Evolutionary conservation across 2,113 vertebrate genomes (phyloP), one percentile per base, ranked within the genome.

Genomic region (Mungos mungo): DNA sequence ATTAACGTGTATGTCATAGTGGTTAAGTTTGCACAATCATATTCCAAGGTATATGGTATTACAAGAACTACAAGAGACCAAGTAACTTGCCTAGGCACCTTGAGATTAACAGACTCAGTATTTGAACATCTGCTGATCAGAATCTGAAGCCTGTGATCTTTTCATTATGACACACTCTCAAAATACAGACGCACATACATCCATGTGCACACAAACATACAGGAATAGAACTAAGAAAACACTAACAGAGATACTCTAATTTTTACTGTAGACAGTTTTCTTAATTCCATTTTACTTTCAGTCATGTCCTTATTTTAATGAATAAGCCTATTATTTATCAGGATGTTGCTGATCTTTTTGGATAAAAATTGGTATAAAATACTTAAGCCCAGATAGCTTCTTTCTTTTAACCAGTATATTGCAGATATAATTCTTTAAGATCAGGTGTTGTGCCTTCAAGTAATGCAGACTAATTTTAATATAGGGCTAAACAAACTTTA

Each of bases 391-490:
- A 90, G 93, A 95, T 14, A 97, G n/a, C 12, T 96, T 96, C 13
- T 87, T 92, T 88, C 47, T 96, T 79, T 93, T 93, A 92, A 69
- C 41, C 27, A 90, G 79, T 69, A 97, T 65, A 68, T 45, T 97
- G 74, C 63, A 96, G 54, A 95, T 71, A 87, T 92, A 92, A 97
- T 90, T 93, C 35, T 88, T 97, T 54, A 97, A 93, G 91, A 98
- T 93, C 88, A 97, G 81, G 89, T 97, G 92, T 84, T 95, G 33
- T 88, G 29, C 88, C 87, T 95, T 96, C 68, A 96, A 90, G 79
- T 83, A 96, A 15, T 96, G n/a, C 87, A 95, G 90, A 45, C 90
- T 96, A 95, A 97, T 97, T 98, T 98, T 96, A 96, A 97, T 97
- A 96, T 94, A 12, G 11, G 60, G 87, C 74, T 97, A 98, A 97